A percentile compares a stretch with the other conserved stretches of the same genome.
Conservation (phyloP, 2,888 invertebrate species). For the Pristionchus fissidentatus region DNA sequence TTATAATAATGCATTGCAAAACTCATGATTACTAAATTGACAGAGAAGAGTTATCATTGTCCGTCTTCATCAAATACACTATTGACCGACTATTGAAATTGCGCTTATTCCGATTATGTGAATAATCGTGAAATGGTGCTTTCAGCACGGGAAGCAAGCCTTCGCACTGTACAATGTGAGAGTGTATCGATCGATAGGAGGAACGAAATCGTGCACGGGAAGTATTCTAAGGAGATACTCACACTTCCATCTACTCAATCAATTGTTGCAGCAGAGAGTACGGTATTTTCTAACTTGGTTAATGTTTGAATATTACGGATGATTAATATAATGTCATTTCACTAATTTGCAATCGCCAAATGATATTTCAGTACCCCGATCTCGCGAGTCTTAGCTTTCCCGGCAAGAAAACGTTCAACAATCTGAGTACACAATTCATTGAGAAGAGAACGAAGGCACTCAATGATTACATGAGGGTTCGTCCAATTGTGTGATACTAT, state of each 20-base stretch:
- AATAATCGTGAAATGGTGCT: not conserved
- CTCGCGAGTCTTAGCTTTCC: conserved; percentile 87
- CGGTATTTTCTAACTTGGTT: not conserved
- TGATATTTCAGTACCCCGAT: conserved; percentile 83
- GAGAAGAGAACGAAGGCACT: conserved; percentile 86
- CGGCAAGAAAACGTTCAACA: conserved; percentile 93
- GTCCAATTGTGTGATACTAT: not conserved
- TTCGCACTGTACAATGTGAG: conserved; percentile 75
- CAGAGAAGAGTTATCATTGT: not conserved
- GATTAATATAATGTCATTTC: not conserved
- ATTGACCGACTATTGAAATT: not conserved
- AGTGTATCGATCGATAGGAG: conserved; percentile 59
- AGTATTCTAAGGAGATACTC: conserved; percentile 93
- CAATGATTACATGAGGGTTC: conserved; percentile 85
- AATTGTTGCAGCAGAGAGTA: conserved; percentile 83
- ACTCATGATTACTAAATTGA: not conserved
- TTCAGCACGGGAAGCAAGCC: conserved; percentile 69
- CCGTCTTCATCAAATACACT: not conserved
- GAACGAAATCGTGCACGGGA: conserved; percentile 77
- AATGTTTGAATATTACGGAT: not conserved
- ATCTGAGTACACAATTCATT: conserved; percentile 85
- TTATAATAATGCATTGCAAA: no score
- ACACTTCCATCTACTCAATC: conserved; percentile 91
- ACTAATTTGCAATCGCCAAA: not conserved
- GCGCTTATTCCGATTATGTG: not conserved